phyloP scores from a whole-genome alignment of 2,888 invertebrate genomes.

The Heliconius ethilla region DNA sequence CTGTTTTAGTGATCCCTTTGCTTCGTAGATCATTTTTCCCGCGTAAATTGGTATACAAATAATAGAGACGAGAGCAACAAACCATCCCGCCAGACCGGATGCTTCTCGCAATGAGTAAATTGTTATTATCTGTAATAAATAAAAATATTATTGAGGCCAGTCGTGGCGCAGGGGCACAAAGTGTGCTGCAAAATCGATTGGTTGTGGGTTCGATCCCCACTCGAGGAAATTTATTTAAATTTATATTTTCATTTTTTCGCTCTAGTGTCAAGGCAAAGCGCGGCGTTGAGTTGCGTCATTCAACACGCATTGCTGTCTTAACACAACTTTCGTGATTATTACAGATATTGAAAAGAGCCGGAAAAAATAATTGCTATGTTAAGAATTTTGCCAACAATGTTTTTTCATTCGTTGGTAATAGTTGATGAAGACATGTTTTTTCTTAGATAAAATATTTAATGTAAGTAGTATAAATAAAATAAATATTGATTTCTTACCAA shows the following conservation, averaged over 20 bases:
- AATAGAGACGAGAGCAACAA: slow-evolving; percentile 86
- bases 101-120: slow-evolving; percentile 82
- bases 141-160: not conserved
- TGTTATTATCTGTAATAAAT: slow-evolving; percentile 83
- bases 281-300: too few species aligned
- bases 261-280: too few species aligned
- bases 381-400: not conserved
- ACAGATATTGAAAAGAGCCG: not conserved
- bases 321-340: not conserved
- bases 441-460: not conserved
- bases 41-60: slow-evolving; percentile 86
- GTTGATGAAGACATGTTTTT: not conserved
- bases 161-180: too few species aligned
- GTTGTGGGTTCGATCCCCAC: too few species aligned
- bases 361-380: not conserved
- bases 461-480: not conserved
- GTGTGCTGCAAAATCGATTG: too few species aligned
- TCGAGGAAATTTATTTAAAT: too few species aligned
- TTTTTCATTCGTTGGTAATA: not conserved
- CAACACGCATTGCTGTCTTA: too few species aligned
- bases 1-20: slow-evolving; percentile 66
- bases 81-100: slow-evolving; percentile 83
- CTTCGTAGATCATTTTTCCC: slow-evolving; percentile 81
- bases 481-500: slow-evolving; percentile 75
- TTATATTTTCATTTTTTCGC: too few species aligned